Conservation (phyloP, 2,113 vertebrate genomes). For the Saguinus imperator region DNA sequence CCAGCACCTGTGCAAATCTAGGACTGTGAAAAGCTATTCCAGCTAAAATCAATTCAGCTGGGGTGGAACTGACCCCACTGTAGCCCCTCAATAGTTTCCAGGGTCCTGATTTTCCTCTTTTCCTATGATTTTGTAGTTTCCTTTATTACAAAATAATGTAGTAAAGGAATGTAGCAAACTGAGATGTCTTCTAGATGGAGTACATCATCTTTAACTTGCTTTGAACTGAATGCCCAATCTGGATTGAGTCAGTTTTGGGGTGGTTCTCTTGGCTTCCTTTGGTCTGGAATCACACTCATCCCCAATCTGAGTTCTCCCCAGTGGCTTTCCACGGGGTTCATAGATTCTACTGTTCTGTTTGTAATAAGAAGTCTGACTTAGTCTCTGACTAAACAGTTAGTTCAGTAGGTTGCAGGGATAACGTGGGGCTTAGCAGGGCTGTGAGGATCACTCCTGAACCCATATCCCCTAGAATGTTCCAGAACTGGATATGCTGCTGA, state of each 20-base stretch:
- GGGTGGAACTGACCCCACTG: neutral
- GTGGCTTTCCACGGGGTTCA: neutral
- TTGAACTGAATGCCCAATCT: neutral
- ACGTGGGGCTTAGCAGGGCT: neutral
- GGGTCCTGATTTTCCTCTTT: neutral
- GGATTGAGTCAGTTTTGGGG: neutral
- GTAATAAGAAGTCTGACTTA: neutral
- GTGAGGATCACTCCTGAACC: neutral
- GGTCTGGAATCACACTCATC: neutral
- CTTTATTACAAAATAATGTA: neutral
- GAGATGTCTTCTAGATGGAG: neutral
- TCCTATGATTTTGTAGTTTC: neutral
- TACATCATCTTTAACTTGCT: neutral
- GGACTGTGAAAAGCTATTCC: neutral
- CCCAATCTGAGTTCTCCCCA: neutral
- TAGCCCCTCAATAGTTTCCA: neutral
- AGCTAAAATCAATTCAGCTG: neutral
- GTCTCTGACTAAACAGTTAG: neutral
- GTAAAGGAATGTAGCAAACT: neutral
- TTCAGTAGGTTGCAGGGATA: neutral
- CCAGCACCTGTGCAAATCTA: accelerated
- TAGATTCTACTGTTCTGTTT: neutral
- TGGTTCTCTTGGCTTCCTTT: neutral
- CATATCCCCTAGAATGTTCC: neutral
- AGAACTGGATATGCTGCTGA: neutral